A percentile compares a stretch with the other conserved stretches of the same genome.
Evolutionary conservation across 2,888 invertebrate species (phyloP).

Genomic region (Graphium colonna): DNA sequence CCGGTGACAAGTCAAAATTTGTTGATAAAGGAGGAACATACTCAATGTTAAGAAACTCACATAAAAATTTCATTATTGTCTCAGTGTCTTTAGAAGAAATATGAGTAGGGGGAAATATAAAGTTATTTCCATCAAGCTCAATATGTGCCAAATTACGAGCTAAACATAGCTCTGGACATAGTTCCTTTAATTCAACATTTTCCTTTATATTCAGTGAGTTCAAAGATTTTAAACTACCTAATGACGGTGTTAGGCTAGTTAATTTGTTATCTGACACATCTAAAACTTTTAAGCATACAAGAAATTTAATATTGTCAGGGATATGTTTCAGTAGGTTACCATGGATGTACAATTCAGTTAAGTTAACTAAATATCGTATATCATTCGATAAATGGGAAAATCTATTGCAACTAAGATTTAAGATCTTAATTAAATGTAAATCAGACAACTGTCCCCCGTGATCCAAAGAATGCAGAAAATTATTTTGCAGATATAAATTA

Average conservation of each 20-base stretch:
- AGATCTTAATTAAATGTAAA: conserved; percentile 82
- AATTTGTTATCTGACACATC: conserved; percentile 87
- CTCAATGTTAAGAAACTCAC: conserved; percentile 65
- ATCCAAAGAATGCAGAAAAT: conserved; percentile 83
- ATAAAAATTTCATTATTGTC: conserved; percentile 84
- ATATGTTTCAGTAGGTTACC: conserved; percentile 85
- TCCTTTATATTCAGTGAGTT: conserved; percentile 80
- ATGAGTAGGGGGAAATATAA: conserved; percentile 83
- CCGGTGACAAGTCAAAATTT: conserved; percentile 46
- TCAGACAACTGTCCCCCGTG: conserved; percentile 87
- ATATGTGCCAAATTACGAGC: conserved; percentile 82
- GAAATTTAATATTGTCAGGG: conserved; percentile 83
- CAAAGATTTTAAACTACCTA: conserved; percentile 82
- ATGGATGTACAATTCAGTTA: conserved; percentile 87
- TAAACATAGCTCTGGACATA: conserved; percentile 84
- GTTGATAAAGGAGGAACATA: conserved; percentile 64
- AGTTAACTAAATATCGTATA: conserved; percentile 82
- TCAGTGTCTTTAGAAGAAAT: conserved; percentile 80
- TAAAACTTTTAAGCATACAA: conserved; percentile 82
- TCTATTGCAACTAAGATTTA: conserved; percentile 84
- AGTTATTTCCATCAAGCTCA: conserved; percentile 80
- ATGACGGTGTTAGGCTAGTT: conserved; percentile 79
- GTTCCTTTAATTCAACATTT: conserved; percentile 78
- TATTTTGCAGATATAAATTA: conserved; percentile 82
- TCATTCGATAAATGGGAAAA: conserved; percentile 83